Base-by-base conservation (phyloP, 2,888 invertebrate genomes). In the Cataglyphis albicans region DNA sequence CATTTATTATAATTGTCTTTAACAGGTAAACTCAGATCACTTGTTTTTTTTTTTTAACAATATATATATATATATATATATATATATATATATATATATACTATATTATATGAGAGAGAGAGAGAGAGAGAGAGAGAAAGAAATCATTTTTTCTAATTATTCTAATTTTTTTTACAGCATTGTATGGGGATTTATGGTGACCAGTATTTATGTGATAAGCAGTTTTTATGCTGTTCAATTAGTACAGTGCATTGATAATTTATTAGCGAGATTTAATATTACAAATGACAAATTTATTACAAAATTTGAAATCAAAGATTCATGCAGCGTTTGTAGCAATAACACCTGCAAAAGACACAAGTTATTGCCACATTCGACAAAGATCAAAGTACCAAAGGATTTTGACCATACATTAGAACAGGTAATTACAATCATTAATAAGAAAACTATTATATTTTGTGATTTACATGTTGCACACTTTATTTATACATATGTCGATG, bases 331-430 rank as follows among this genome's bases (percentile, higher is more conserved):
- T 29, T 94, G 94, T 61, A 91, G 92, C 44, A 92, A 92, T 48
- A 89, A 91, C 73, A 86, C 89, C 3, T 94, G 94, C 72, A 93
- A 92, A 57, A 91, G 94, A 41, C 94, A 94, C 63, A 91, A 90
- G 32, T 91, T 90, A 7, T 87, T 90, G 41, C 84, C 90, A 5
- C 90, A 93, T 82, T 91, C 90, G 44, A 90, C 91, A 70, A 91
- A 92, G 83, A 89, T 93, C 10, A 93, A 93, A 89, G 92, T 98
- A 91, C 96, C 97, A 82, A 96, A 96, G 92, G 97, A 97, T 91
- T 95, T 98, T 82, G 97, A 98, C 94, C 95, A 95, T 91, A 97
- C 97, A 48, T 95, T 98, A 89, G 97, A 97, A 95, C 96, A 97
- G 94, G 97, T 98, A 94, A 95, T 95, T 95, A 76, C n/a, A 35